phyloP scores from a whole-genome alignment of 2,888 invertebrate genomes.

The Clanis bilineata region DNA sequence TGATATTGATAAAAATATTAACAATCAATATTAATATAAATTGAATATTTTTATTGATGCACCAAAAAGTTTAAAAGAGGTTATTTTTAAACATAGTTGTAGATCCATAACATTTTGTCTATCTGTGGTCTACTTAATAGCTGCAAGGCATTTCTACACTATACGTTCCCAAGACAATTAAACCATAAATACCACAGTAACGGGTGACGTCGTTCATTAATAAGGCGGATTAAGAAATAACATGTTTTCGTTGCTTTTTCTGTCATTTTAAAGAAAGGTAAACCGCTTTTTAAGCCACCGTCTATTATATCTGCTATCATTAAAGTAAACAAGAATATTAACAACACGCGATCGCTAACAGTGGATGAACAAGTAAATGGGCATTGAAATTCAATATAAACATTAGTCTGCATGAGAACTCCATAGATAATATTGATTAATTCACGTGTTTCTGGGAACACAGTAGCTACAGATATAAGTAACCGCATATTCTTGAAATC shows the following conservation, averaged over 20 bases:
- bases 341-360: background rate
- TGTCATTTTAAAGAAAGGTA: background rate
- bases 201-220: background rate
- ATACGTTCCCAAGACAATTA: background rate
- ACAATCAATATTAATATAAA: background rate
- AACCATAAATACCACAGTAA: background rate
- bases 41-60: background rate
- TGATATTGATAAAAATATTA: too few species aligned
- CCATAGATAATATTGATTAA: too few species aligned
- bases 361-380: background rate
- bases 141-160: background rate
- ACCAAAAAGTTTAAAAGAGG: too few species aligned
- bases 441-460: too few species aligned
- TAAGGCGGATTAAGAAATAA: background rate
- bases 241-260: background rate
- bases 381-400: background rate
- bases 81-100: too few species aligned
- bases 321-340: background rate
- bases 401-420: too few species aligned
- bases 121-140: too few species aligned
- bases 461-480: too few species aligned
- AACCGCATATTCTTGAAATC: too few species aligned
- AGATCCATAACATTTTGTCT: too few species aligned
- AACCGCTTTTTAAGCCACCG: background rate
- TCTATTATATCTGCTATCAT: background rate